Conservation (phyloP, 2,113 vertebrate genomes). For the Ptychochromis oligacanthus region DNA sequence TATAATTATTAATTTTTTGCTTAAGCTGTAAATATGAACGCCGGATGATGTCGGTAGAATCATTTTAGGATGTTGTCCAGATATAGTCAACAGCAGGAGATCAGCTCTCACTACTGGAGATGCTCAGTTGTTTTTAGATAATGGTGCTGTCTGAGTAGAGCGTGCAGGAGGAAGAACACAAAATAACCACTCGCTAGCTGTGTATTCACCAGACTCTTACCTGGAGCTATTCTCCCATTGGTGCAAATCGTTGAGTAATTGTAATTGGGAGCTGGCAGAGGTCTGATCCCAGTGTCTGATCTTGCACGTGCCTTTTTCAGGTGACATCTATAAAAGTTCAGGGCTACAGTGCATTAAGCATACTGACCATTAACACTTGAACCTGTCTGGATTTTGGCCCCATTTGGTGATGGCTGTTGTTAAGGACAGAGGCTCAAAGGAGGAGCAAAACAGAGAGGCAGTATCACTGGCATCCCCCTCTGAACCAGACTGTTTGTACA, state of each 20-base stretch:
- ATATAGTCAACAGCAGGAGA: too few species aligned
- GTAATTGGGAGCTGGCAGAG: neutral
- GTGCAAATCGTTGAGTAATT: neutral
- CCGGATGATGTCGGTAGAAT: neutral
- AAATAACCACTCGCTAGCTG: neutral
- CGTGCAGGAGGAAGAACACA: neutral
- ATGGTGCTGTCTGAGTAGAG: neutral
- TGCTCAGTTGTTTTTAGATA: neutral
- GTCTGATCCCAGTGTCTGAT: neutral
- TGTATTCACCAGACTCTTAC: neutral
- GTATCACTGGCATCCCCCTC: neutral
- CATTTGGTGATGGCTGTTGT: neutral
- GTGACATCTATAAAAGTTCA: neutral
- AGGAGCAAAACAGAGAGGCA: neutral
- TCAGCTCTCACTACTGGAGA: neutral
- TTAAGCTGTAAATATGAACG: neutral
- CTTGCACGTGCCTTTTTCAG: neutral
- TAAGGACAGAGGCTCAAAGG: neutral
- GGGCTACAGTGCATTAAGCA: neutral
- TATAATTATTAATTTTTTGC: too few species aligned
- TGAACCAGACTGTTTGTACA: neutral
- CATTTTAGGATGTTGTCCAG: neutral
- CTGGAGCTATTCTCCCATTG: neutral
- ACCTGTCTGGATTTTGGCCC: neutral
- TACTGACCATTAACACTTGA: neutral